Evolutionary conservation across 2,888 invertebrate species (phyloP), one percentile per base, ranked within the genome.

Genomic region (Drosophila paramelanica): DNA sequence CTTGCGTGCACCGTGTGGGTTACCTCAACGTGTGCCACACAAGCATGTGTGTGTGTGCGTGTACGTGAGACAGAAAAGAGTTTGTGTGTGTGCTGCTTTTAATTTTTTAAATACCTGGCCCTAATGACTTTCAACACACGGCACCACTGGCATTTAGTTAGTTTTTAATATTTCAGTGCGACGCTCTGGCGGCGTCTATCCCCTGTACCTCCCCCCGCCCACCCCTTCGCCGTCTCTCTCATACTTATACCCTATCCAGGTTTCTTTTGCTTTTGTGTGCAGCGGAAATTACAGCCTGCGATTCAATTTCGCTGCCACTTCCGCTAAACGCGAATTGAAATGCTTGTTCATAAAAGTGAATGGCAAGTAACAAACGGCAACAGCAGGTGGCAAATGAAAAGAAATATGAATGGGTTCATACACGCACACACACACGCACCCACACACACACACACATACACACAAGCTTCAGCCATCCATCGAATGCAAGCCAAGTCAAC

Each of bases 231-330:
- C 1, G 5, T 2, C 25, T 6, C 31, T 4, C 31, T 31, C 7
- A 17, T 17, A 17, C 17, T 17, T 17, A 27, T 27, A 27, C 20
- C 8, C 5, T 11, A 33, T 17, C 42, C 60, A 57, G 57, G 57
- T 38, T 36, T 59, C 52, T 76, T 49, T 49, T 58, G 77, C 71
- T 62, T 82, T 71, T 79, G 74, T 77, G 61, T 53, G 65, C 67
- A 73, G 67, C 89, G 89, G 90, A 90, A 89, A 90, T 90, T 81
- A 85, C 81, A 84, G 80, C 77, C 84, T 77, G 80, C 79, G 81
- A 84, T 89, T 90, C 78, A 89, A 88, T 89, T 90, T 88, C 72
- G 81, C 67, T 74, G 80, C 74, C 77, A 82, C 77, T 88, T 84
- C 84, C 84, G 87, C 66, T 67, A 78, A 73, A 75, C 75, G 81